Conservation (phyloP, 2,113 vertebrate species). For the Heliornis fulica region DNA sequence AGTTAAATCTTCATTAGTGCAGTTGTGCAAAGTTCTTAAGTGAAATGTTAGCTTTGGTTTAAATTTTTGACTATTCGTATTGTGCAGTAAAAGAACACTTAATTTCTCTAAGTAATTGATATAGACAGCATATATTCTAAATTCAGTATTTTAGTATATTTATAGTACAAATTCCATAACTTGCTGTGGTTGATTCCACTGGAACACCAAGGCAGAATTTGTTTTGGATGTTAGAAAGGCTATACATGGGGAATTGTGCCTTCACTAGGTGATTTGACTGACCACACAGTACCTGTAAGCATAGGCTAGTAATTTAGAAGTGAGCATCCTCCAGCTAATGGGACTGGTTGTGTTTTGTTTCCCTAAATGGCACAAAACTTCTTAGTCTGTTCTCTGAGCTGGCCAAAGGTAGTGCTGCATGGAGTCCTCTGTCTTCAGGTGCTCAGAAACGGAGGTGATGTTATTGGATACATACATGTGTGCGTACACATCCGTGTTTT, state of each 20-base stretch:
- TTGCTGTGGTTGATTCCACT: neutral
- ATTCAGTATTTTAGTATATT: neutral
- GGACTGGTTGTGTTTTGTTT: neutral
- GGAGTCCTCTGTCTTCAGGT: neutral
- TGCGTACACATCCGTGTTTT: fast-evolving
- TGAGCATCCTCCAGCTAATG: neutral
- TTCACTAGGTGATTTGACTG: neutral
- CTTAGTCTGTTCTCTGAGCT: neutral
- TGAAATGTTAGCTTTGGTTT: neutral
- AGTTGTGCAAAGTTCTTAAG: neutral
- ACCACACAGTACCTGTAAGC: neutral
- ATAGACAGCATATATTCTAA: neutral
- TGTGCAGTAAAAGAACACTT: neutral
- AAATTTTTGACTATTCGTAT: neutral
- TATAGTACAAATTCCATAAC: neutral
- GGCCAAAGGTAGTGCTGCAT: neutral
- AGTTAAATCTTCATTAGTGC: neutral
- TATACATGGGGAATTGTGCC: neutral
- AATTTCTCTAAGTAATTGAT: neutral
- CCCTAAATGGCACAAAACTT: neutral
- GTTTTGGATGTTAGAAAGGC: neutral
- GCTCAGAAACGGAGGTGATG: neutral
- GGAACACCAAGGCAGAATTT: neutral
- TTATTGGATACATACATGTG: fast-evolving
- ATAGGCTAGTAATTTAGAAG: neutral